phyloP scores from a whole-genome alignment of 2,888 invertebrate species.

The Adineta ricciae region DNA sequence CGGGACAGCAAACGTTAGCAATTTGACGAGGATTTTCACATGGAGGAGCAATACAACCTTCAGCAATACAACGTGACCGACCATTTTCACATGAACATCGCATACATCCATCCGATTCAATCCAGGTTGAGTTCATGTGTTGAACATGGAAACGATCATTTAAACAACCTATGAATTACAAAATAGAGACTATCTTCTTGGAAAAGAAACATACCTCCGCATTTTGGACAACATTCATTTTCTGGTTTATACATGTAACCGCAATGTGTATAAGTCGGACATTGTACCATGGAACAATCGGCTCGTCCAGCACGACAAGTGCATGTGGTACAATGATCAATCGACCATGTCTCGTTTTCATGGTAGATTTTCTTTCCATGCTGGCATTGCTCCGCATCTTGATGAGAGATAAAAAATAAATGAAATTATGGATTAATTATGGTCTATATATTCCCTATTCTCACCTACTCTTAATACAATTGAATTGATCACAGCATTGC shows the following conservation, averaged over 20 bases:
- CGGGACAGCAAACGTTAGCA: slow-evolving; percentile 8
- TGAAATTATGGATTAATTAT: not conserved
- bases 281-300: not conserved
- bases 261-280: slow-evolving; percentile 15
- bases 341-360: slow-evolving; percentile 11
- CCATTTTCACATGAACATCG: slow-evolving; percentile 13
- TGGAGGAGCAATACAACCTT: slow-evolving; percentile 11
- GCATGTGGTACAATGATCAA: slow-evolving; percentile 15
- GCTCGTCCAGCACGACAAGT: not conserved
- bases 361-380: slow-evolving; percentile 1
- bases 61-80: slow-evolving; percentile 1
- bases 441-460: not conserved
- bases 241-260: slow-evolving; percentile 20
- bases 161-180: not conserved
- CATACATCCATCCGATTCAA: slow-evolving; percentile 17
- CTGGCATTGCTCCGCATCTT: not conserved
- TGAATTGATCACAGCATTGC: slow-evolving; percentile 4
- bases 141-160: not conserved
- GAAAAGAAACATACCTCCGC: not conserved
- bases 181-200: not conserved
- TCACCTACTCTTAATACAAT: slow-evolving; percentile 17
- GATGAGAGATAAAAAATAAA: not conserved
- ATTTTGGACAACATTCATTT: slow-evolving; percentile 18
- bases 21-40: slow-evolving; percentile 22
- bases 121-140: slow-evolving; percentile 11